These are phyloP conservation scores for Dipodomys spectabilis DNA, from an alignment of 2,113 vertebrate genomes.

Conservation along the genomic window DNA sequence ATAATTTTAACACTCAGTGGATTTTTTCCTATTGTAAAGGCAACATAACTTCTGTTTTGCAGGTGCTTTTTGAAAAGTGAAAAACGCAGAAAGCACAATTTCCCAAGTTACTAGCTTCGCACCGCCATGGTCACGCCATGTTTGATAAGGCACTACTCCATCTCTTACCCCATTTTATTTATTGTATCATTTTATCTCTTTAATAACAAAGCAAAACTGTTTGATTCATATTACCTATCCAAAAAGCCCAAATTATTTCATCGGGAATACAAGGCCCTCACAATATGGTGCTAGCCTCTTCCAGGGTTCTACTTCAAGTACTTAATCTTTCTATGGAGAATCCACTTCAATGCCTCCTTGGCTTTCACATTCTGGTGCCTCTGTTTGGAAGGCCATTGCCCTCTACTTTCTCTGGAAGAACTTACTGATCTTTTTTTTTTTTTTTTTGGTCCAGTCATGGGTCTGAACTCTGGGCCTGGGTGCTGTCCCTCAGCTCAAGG, in stretches of 20 bases:
- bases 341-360: background rate
- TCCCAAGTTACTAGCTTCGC: background rate
- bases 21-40: background rate
- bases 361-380: background rate
- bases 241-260: background rate
- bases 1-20: background rate
- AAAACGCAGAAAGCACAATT: background rate
- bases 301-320: background rate
- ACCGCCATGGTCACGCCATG: background rate
- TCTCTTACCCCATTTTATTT: background rate
- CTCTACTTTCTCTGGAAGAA: background rate
- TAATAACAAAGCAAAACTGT: slow-evolving; percentile 33
- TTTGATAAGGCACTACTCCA: background rate
- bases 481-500: too few relatives aligned
- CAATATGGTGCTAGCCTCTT: background rate
- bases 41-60: background rate
- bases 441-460: too few relatives aligned
- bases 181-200: background rate
- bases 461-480: too few relatives aligned
- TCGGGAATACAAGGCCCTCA: background rate
- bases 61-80: background rate
- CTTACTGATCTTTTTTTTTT: background rate
- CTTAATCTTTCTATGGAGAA: background rate
- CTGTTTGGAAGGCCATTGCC: background rate
- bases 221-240: background rate